Evolutionary conservation across 30 jellyfish, hydroid and myxozoan species (phyloP).

Genomic region (Clytia hemisphaerica): DNA sequence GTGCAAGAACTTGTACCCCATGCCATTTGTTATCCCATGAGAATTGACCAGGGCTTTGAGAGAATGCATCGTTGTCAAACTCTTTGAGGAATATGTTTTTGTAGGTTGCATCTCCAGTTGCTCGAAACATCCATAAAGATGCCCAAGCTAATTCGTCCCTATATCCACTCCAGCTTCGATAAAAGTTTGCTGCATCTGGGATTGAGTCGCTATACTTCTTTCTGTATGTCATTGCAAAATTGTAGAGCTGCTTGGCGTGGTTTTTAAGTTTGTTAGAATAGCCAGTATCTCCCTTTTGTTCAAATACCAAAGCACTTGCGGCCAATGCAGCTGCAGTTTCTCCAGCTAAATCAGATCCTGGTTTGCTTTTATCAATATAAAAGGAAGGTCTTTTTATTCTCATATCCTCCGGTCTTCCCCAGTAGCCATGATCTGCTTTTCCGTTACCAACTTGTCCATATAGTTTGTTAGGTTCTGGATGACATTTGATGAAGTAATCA

Average conservation of each 20-base stretch:
- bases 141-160: slow-evolving; percentile 62
- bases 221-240: slow-evolving; percentile 45
- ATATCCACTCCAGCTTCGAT: slow-evolving; percentile 49
- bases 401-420: slow-evolving; percentile 78
- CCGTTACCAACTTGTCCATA: slow-evolving; percentile 71
- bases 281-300: not conserved
- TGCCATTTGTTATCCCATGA: slow-evolving; percentile 68
- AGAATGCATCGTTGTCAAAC: not conserved
- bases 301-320: slow-evolving; percentile 47
- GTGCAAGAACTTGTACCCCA: slow-evolving; percentile 46
- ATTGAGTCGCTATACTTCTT: slow-evolving; percentile 35
- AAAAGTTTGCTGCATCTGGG: slow-evolving; percentile 42
- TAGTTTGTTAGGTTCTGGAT: slow-evolving; percentile 29
- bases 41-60: slow-evolving; percentile 21
- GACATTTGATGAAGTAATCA: slow-evolving; percentile 56
- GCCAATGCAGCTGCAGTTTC: slow-evolving; percentile 75
- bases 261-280: slow-evolving; percentile 28
- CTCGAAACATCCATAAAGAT: slow-evolving; percentile 49
- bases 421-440: slow-evolving; percentile 44
- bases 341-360: slow-evolving; percentile 57
- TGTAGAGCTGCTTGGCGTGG: slow-evolving; percentile 48
- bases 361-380: slow-evolving; percentile 30
- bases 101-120: slow-evolving; percentile 30
- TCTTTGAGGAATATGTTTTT: not conserved
- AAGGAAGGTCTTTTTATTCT: slow-evolving; percentile 41